Base-by-base conservation (phyloP, 2,888 invertebrate genomes). In the Branchipolynoe longqiensis region DNA sequence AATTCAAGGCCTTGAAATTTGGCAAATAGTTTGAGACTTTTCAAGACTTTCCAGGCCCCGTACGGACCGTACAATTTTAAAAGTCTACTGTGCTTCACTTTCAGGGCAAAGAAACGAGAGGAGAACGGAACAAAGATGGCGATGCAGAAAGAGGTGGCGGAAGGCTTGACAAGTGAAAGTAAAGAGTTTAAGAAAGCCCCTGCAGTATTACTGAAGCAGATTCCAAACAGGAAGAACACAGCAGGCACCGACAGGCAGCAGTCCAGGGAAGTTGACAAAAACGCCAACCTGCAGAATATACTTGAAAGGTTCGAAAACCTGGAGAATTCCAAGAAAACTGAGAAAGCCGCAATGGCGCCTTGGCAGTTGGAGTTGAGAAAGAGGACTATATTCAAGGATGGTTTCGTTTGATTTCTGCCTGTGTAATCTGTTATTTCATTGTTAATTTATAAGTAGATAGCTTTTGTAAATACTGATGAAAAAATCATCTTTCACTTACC, bases 351-450 rank as follows among this genome's bases (percentile, higher is more conserved):
- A 18, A 48, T 78, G 54, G 78, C 78, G 1, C 78, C 78, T 0
- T 78, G 78, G 78, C 78, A 78, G 28, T 14, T 78, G 25, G 78
- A 78, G 22, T 48, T 78, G 78, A 78, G 48, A 78, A 78, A 48
- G 48, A 78, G 48, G 48, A 78, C n/a, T n/a, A n/a, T n/a, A n/a
- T n/a, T n/a, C n/a, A n/a, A n/a, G n/a, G n/a, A n/a, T n/a, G n/a
- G n/a, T n/a, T n/a, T n/a, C n/a, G n/a, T n/a, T n/a, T n/a, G n/a
- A n/a, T n/a, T n/a, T n/a, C n/a, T n/a, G n/a, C n/a, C n/a, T n/a
- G n/a, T n/a, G n/a, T n/a, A n/a, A n/a, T n/a, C n/a, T n/a, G n/a
- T n/a, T n/a, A n/a, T n/a, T n/a, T n/a, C n/a, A n/a, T n/a, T n/a
- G n/a, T n/a, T n/a, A n/a, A n/a, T n/a, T n/a, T n/a, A n/a, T n/a